phyloP scores from a whole-genome alignment of 2,888 invertebrate species.

The Elysia crispata region DNA sequence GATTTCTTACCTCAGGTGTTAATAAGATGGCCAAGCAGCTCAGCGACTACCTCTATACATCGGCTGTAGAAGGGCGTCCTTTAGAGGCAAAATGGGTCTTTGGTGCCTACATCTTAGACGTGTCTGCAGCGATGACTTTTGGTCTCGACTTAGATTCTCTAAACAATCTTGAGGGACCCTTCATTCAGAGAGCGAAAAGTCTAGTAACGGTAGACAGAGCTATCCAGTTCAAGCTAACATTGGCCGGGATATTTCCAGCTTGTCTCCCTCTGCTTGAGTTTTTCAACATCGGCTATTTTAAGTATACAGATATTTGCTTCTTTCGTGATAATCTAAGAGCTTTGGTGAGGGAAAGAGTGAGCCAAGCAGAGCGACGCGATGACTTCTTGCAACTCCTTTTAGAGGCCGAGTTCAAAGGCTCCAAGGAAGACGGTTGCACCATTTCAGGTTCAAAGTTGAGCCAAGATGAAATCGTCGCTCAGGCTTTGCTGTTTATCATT shows the following conservation, averaged over 20 bases:
- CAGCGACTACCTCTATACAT: background rate
- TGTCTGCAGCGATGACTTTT: conserved; percentile 46
- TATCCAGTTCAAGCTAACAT: conserved; percentile 30
- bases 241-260: conserved; percentile 33
- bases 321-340: conserved; percentile 18
- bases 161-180: conserved; percentile 24
- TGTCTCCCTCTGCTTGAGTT: conserved; percentile 21
- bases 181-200: conserved; percentile 38
- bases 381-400: conserved; percentile 37
- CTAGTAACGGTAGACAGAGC: conserved; percentile 32
- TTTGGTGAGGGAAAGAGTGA: background rate
- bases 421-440: background rate
- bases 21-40: conserved; percentile 37
- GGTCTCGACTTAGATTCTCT: conserved; percentile 47
- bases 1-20: conserved; percentile 20
- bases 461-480: conserved; percentile 39
- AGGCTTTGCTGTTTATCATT: conserved; percentile 42
- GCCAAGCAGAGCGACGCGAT: background rate
- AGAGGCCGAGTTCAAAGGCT: conserved; percentile 24
- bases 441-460: conserved; percentile 22
- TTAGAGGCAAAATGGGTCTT: conserved; percentile 34
- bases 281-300: conserved; percentile 39
- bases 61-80: background rate
- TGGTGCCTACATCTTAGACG: conserved; percentile 39
- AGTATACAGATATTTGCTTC: conserved; percentile 31